Percentiles rank a stretch among this genome's conserved stretches.
Conservation (phyloP, 2,888 invertebrate genomes). For the Heliconius ismenius region DNA sequence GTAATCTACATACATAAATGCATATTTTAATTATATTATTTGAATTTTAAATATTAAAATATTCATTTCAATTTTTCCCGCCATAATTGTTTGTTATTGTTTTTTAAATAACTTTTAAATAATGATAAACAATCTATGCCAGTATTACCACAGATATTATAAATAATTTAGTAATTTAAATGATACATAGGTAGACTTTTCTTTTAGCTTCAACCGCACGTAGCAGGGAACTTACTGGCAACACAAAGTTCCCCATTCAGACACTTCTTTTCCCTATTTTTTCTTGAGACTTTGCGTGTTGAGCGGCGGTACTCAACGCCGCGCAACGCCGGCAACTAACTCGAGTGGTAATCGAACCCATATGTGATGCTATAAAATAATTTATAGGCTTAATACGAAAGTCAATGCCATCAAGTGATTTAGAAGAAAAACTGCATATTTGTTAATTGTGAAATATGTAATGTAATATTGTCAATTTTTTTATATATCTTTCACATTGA, state of each 20-base stretch:
- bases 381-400: too few relatives aligned
- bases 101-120: neutral
- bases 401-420: neutral
- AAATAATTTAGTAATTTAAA: neutral
- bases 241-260: neutral
- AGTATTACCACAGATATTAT: neutral
- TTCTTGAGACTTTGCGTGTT: neutral
- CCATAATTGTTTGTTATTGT: neutral
- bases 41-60: neutral
- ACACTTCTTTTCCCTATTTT: neutral
- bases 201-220: neutral
- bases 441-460: neutral
- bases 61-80: neutral
- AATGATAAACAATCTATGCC: neutral
- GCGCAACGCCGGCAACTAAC: too few relatives aligned
- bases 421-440: neutral
- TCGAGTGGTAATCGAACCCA: too few relatives aligned
- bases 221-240: neutral
- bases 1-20: neutral
- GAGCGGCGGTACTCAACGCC: too few relatives aligned
- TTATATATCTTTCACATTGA: neutral
- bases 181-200: too few relatives aligned
- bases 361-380: too few relatives aligned
- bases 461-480: neutral
- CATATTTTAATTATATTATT: neutral